A percentile compares a stretch with the other conserved stretches of the same genome.
These are phyloP conservation scores for Porites lobata DNA, from an alignment of 92 coral and sea anemone species.

Conservation along the genomic window DNA sequence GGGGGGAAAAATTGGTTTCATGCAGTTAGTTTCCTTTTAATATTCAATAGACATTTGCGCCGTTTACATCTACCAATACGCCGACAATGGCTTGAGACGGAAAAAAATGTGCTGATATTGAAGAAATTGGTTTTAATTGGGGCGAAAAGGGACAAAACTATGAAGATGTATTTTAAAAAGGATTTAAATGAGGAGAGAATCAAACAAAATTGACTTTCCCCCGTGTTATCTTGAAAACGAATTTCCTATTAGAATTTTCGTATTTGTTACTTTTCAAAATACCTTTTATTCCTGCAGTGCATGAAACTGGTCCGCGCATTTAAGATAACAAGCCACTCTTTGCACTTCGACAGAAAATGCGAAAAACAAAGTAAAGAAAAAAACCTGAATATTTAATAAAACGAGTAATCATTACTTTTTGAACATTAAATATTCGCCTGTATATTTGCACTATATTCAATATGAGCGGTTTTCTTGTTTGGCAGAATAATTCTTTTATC, in stretches of 20 bases:
- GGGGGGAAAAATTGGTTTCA: neutral
- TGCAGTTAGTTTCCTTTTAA: slow-evolving; percentile 13
- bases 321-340: neutral
- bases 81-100: neutral
- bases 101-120: slow-evolving; percentile 6
- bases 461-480: slow-evolving; percentile 66
- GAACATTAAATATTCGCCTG: slow-evolving; percentile 25
- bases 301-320: neutral
- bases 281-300: neutral
- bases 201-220: neutral
- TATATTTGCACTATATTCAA: slow-evolving; percentile 24
- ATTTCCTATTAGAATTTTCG: slow-evolving; percentile 5
- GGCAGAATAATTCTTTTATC: slow-evolving; percentile 73
- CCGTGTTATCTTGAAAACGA: neutral
- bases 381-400: slow-evolving; percentile 38
- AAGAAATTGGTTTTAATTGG: slow-evolving; percentile 25
- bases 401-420: slow-evolving; percentile 35
- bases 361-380: neutral
- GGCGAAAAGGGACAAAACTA: neutral
- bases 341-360: neutral
- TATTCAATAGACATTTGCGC: neutral
- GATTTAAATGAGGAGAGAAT: slow-evolving; percentile 29
- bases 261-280: slow-evolving; percentile 4
- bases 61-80: no score
- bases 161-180: slow-evolving; percentile 34